Conservation (phyloP, 2,113 vertebrate species). For the Hippocampus guttulatus region DNA sequence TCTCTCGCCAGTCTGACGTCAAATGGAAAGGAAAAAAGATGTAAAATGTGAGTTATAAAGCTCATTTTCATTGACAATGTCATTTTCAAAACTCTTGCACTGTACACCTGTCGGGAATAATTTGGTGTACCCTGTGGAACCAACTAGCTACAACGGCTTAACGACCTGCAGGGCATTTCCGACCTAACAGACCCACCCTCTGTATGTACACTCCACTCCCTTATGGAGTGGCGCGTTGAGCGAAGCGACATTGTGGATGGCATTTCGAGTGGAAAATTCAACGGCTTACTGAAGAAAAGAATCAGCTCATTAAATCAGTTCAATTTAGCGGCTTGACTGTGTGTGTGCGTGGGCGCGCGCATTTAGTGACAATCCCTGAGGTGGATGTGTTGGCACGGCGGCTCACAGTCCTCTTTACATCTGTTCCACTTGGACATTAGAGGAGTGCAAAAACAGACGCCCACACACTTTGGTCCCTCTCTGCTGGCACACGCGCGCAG, state of each 20-base stretch:
- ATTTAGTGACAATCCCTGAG: neutral
- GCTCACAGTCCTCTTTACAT: constrained; percentile 7
- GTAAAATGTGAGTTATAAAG: too few relatives aligned
- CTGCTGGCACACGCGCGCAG: constrained; percentile 1
- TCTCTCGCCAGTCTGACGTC: constrained; percentile 87
- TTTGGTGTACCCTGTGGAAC: too few relatives aligned
- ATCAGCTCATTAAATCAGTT: neutral
- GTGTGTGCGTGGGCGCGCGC: neutral
- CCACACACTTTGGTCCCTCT: constrained; percentile 10
- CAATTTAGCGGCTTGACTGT: too few relatives aligned
- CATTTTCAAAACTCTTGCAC: too few relatives aligned
- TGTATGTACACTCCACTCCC: too few relatives aligned
- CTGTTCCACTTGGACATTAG: constrained; percentile 4
- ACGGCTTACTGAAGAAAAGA: neutral
- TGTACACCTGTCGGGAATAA: too few relatives aligned
- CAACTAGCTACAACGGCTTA: too few relatives aligned
- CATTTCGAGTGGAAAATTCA: neutral
- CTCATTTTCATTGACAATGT: too few relatives aligned
- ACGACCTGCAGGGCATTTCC: too few relatives aligned
- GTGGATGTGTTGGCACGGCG: constrained; percentile 1
- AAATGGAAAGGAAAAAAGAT: neutral
- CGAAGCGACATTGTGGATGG: neutral
- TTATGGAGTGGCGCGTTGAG: too few relatives aligned
- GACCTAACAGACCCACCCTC: too few relatives aligned
- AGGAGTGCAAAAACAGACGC: constrained; percentile 15